Percentiles rank a stretch among this genome's conserved stretches.
Evolutionary conservation across 2,888 invertebrate genomes (phyloP).

Genomic region (Anarsia innoxiella): DNA sequence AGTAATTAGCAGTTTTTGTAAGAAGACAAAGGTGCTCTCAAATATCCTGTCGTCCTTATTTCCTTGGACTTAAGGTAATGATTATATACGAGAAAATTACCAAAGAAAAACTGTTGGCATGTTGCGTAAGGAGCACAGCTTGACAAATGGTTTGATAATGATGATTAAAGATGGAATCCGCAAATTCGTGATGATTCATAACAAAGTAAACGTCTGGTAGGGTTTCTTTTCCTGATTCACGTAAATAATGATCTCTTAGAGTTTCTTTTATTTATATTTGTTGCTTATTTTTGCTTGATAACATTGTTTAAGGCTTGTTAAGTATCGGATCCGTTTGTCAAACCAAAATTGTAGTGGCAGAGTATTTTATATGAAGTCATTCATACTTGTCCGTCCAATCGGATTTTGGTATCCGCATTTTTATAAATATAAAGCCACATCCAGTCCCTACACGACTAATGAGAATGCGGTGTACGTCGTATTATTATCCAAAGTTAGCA

Average conservation of each 20-base stretch:
- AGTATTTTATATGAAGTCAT: too few species aligned
- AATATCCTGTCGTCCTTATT: conserved; percentile 24
- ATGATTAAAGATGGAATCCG: conserved; percentile 9
- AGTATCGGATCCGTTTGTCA: too few species aligned
- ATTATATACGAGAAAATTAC: conserved; percentile 2
- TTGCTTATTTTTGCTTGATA: too few species aligned
- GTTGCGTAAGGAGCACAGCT: background rate
- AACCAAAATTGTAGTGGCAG: too few species aligned
- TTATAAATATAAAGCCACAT: too few species aligned
- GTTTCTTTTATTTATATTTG: too few species aligned
- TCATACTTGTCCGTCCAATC: too few species aligned
- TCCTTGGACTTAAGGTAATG: conserved; percentile 14
- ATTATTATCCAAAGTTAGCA: too few species aligned
- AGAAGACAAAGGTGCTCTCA: conserved; percentile 23
- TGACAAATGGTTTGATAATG: conserved; percentile 13
- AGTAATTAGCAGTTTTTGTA: conserved; percentile 24
- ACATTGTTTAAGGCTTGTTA: too few species aligned
- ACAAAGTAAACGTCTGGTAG: background rate
- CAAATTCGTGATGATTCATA: conserved; percentile 2
- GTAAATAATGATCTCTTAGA: background rate
- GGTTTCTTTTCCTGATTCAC: background rate
- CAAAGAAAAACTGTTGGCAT: background rate
- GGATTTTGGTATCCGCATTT: too few species aligned
- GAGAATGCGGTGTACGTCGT: too few species aligned
- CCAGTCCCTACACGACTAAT: too few species aligned